phyloP scores from a whole-genome alignment of 2,888 invertebrate species.

The Habroteleia sp. region DNA sequence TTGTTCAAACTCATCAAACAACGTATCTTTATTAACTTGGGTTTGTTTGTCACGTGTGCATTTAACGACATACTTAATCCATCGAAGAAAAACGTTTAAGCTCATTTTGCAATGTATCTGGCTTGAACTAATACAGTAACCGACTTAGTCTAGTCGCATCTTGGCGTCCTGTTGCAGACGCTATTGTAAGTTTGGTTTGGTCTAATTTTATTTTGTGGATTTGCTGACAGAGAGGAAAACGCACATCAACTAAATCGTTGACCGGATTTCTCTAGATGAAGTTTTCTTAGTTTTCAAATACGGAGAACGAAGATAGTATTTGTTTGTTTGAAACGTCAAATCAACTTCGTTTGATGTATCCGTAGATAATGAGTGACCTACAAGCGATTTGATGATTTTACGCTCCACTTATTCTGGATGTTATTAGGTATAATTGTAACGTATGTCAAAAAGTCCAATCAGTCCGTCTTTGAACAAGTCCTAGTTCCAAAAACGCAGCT shows the following conservation, averaged over 20 bases:
- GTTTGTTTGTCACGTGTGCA: constrained; percentile 30
- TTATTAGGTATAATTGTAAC: too few relatives aligned
- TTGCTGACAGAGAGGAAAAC: constrained; percentile 48
- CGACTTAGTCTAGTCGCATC: constrained; percentile 47
- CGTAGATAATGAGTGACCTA: constrained; percentile 12
- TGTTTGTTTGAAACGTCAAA: background rate
- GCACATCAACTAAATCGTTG: constrained; percentile 51
- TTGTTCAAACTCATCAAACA: constrained; percentile 32
- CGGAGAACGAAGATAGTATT: constrained; percentile 50
- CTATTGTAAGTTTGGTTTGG: constrained; percentile 43
- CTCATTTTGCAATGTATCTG: constrained; percentile 46
- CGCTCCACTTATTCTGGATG: too few relatives aligned
- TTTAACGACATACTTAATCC: constrained; percentile 25
- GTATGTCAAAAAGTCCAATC: too few relatives aligned
- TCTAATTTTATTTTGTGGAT: constrained; percentile 34
- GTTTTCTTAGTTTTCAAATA: constrained; percentile 26
- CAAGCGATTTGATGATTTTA: constrained; percentile 24
- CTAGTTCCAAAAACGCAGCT: too few relatives aligned
- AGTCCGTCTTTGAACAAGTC: too few relatives aligned
- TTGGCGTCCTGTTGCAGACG: constrained; percentile 22
- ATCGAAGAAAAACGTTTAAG: constrained; percentile 31
- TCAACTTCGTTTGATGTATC: constrained; percentile 43
- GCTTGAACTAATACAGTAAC: constrained; percentile 61
- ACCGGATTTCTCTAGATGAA: constrained; percentile 43
- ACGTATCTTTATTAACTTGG: constrained; percentile 24